These are phyloP conservation scores for Naso thynnoides DNA, from an alignment of 2,797 vertebrate genomes.

Conservation along the genomic window DNA sequence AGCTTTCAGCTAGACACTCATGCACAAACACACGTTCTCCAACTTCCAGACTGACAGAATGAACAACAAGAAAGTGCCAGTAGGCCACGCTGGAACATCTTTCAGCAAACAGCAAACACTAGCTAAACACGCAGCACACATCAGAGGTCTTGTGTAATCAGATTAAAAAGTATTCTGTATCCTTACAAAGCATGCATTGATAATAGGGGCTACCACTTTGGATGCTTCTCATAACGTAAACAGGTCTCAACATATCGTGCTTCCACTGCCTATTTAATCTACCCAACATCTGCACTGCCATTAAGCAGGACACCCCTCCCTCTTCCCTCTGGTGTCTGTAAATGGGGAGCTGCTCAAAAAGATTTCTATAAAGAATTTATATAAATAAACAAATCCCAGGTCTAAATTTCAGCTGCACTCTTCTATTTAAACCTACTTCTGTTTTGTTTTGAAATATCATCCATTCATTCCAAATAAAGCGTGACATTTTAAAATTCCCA, in stretches of 20 bases:
- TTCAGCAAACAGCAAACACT: constrained; percentile 20
- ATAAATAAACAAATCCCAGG: constrained; percentile 2
- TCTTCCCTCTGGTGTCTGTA: constrained; percentile 35
- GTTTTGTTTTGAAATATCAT: neutral
- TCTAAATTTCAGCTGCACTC: constrained; percentile 7
- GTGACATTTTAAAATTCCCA: neutral
- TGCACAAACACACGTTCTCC: constrained; percentile 22
- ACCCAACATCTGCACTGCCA: constrained; percentile 47
- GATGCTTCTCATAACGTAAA: constrained; percentile 49
- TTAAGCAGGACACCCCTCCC: constrained; percentile 40
- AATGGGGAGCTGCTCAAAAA: constrained; percentile 27
- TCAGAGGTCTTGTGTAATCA: constrained; percentile 2
- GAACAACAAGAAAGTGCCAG: constrained; percentile 26
- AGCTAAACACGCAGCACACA: constrained; percentile 1
- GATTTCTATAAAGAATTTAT: constrained; percentile 6
- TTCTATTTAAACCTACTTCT: neutral
- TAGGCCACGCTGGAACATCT: constrained; percentile 6
- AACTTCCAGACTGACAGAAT: constrained; percentile 32
- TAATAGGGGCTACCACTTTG: constrained; percentile 38
- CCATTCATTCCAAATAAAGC: neutral
- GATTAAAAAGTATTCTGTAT: constrained; percentile 19
- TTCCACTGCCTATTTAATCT: constrained; percentile 43
- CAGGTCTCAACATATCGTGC: constrained; percentile 55
- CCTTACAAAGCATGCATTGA: constrained; percentile 22
- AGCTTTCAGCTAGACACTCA: constrained; percentile 63